Base-by-base conservation (phyloP, 2,797 vertebrate species). In the Propithecus deckenii region DNA sequence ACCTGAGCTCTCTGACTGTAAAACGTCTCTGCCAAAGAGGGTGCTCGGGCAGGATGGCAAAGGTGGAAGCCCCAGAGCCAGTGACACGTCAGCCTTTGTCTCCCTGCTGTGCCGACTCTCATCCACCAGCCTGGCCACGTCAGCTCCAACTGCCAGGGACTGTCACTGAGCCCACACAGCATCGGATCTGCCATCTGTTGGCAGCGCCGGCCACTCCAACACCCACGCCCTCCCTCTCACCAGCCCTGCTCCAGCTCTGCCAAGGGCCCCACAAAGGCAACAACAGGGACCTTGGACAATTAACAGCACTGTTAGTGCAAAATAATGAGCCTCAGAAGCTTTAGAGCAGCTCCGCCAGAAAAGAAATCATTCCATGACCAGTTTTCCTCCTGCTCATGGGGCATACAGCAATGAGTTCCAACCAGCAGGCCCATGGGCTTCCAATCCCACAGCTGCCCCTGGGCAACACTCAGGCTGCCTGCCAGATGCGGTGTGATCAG, bases 1-100 rank as follows among this genome's bases (percentile, higher is more conserved):
- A 28, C 46, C 0, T 4, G 55, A 67, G 69, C 48, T 71, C 30
- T 63, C 89, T 0, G 41, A 43, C n/a, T 7, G 46, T 35, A 43
- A 13, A 12, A 10, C 7, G 20, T 57, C 35, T 2, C 0, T 1
- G 35, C 80, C 2, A 1, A 13, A 17, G 55, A n/a, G 0, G 7
- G 67, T 2, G 4, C 61, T 32, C 8, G 8, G 41, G 57, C 23
- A 30, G n/a, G 25, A 46, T 0, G 28, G 81, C 71, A 12, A 32
- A 59, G 41, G 48, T 0, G 6, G 17, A n/a, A n/a, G 22, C 1
- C 71, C 41, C 6, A 1, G 79, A 43, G 52, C 38, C 0, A 4
- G 38, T n/a, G 30, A 10, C 13, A 5, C 0, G 1, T 10, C 46
- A 10, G 41, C 41, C 35, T 74, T 41, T 35, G 41, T 28, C n/a